Base-by-base conservation (phyloP, 1,140 invertebrate genomes). In the Hycleus cichorii region DNA sequence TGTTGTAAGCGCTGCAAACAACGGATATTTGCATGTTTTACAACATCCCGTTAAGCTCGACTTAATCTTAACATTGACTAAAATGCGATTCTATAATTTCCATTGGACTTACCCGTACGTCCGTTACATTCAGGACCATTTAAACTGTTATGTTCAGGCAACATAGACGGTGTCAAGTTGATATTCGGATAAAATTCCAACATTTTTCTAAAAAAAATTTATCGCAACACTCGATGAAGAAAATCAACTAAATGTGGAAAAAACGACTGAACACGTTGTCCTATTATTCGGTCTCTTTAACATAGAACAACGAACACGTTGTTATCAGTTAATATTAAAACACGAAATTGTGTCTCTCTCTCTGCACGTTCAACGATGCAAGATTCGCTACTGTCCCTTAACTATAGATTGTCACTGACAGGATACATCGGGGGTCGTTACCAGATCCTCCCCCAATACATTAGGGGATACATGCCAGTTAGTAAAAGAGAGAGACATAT, bases 61-160 rank as follows among this genome's bases (percentile, higher is more conserved):
- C 32, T 32, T 32, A 32, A 32, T 32, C 7, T 32, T 32, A 32
- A 5, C 4, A 32, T 32, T 32, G 1, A 32, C 4, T 5, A 7
- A 32, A 32, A 5, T 32, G 32, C 4, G 32, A 32, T 5, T 32
- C 42, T 25, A 39, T 47, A 40, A 51, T 47, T 51, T 42, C 49
- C 12, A 6, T 12, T 39, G 55, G 38, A 54, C 18, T 60, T 63
- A 81, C 79, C 79, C 73, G 78, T 72, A 57, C 78, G 69, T 12
- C 74, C 77, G 47, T 76, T 71, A 67, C 78, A 80, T 38, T 75
- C 72, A 48, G 76, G 72, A 48, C 64, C 64, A 25, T 74, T 63
- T 9, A 61, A 52, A 49, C 32, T 39, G 43, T 63, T 69, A 72
- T 75, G 77, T 50, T 81, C 79, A 54, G 72, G 77, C 71, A 80